phyloP scores from a whole-genome alignment of 2,888 invertebrate species.

The Aphodius granarius region DNA sequence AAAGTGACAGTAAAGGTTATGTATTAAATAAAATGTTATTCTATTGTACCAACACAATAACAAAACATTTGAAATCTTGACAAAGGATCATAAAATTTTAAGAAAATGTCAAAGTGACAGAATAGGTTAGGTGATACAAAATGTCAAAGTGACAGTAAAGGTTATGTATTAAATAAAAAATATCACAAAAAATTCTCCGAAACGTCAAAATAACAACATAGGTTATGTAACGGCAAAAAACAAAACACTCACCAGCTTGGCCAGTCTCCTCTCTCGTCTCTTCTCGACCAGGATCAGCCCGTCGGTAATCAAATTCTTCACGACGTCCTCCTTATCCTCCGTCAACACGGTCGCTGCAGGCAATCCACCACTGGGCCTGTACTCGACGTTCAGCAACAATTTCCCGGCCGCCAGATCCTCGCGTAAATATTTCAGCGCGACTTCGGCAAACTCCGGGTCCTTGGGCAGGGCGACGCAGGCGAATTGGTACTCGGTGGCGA shows the following conservation, averaged over 20 bases:
- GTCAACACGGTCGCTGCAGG: slow-evolving; percentile 59
- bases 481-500: slow-evolving; percentile 84
- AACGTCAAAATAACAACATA: no score
- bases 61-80: no score
- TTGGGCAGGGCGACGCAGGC: slow-evolving; percentile 82
- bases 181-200: no score
- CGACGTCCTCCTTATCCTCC: slow-evolving; percentile 68
- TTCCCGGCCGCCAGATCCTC: slow-evolving; percentile 61
- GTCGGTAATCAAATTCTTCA: slow-evolving; percentile 79
- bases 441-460: slow-evolving; percentile 82
- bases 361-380: slow-evolving; percentile 61
- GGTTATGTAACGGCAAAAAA: no score
- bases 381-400: slow-evolving; percentile 82
- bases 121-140: no score
- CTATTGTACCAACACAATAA: no score
- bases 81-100: no score
- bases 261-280: slow-evolving; percentile 78
- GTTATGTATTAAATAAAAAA: no score
- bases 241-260: slow-evolving; percentile 64
- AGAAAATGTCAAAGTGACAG: no score
- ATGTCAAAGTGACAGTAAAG: no score
- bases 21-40: no score
- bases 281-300: slow-evolving; percentile 83
- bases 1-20: no score
- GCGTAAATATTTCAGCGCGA: slow-evolving; percentile 62